Percentiles rank a stretch among this genome's conserved stretches.
These are phyloP conservation scores for Noctua fimbriata DNA, from an alignment of 2,888 invertebrate genomes.

Conservation along the genomic window DNA sequence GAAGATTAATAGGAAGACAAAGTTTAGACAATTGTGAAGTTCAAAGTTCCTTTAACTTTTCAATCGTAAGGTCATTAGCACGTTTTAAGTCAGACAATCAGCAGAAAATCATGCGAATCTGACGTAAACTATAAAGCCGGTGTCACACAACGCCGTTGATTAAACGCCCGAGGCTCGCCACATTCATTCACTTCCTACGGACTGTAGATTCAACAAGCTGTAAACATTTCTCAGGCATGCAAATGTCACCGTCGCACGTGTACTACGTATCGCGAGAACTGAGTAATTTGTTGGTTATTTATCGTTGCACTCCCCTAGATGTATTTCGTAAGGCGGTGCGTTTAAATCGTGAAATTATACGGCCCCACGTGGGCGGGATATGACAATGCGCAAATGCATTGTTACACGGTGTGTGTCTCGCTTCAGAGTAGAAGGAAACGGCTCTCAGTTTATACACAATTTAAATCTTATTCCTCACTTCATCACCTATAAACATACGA, in stretches of 20 bases:
- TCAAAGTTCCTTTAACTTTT: slow-evolving; percentile 20
- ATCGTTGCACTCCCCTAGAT: slow-evolving; percentile 80
- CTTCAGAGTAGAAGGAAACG: slow-evolving; percentile 41
- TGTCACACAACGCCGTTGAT: slow-evolving; percentile 67
- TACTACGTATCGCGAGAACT: slow-evolving; percentile 76
- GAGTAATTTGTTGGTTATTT: slow-evolving; percentile 89
- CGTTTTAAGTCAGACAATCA: slow-evolving; percentile 7
- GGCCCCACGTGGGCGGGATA: slow-evolving; percentile 84
- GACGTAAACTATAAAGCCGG: slow-evolving; percentile 46
- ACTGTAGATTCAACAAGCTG: slow-evolving; percentile 70
- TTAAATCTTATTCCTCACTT: slow-evolving; percentile 18
- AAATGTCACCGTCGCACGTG: slow-evolving; percentile 84
- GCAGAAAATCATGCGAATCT: slow-evolving; percentile 28
- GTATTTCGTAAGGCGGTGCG: slow-evolving; percentile 85
- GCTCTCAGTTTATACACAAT: slow-evolving; percentile 20
- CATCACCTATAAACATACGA: slow-evolving; percentile 1
- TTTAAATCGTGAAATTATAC: slow-evolving; percentile 88
- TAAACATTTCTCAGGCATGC: slow-evolving; percentile 85
- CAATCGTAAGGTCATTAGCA: slow-evolving; percentile 4
- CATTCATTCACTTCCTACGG: slow-evolving; percentile 69
- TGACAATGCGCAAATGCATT: slow-evolving; percentile 86
- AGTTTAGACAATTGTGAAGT: slow-evolving; percentile 6
- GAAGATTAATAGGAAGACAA: slow-evolving; percentile 28
- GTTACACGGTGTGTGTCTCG: slow-evolving; percentile 65
- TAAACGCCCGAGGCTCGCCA: slow-evolving; percentile 66